These are phyloP conservation scores for Alcis repandata DNA, from an alignment of 2,888 invertebrate genomes.

Conservation along the genomic window DNA sequence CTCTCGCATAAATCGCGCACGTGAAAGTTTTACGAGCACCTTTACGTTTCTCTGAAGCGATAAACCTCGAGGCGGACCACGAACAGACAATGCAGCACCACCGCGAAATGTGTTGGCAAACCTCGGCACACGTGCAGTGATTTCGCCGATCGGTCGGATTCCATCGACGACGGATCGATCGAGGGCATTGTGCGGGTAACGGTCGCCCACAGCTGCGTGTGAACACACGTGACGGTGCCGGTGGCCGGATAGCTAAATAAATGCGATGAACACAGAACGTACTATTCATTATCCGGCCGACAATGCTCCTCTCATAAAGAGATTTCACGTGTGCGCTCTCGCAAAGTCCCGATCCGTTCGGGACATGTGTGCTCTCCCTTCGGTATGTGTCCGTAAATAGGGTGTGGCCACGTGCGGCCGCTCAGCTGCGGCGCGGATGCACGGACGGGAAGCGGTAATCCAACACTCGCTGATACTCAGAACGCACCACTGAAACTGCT, in stretches of 20 bases:
- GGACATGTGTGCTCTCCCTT: constrained; percentile 86
- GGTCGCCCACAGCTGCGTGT: constrained; percentile 85
- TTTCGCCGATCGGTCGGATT: constrained; percentile 82
- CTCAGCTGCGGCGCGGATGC: constrained; percentile 84
- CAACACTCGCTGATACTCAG: constrained; percentile 77
- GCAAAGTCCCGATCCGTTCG: constrained; percentile 85
- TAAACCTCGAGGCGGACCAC: constrained; percentile 67
- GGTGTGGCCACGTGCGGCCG: constrained; percentile 86
- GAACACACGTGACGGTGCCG: constrained; percentile 82
- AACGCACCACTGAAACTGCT: constrained; percentile 65
- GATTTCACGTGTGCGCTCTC: constrained; percentile 85
- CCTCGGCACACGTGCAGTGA: constrained; percentile 78
- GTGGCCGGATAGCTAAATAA: constrained; percentile 86
- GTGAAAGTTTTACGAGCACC: constrained; percentile 86
- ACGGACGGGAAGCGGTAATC: constrained; percentile 84
- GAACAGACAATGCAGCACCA: constrained; percentile 76
- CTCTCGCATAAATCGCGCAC: constrained; percentile 81
- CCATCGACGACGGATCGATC: constrained; percentile 82
- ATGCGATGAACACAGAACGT: constrained; percentile 76
- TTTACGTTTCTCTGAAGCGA: constrained; percentile 80
- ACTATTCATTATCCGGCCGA: constrained; percentile 84
- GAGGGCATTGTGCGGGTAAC: constrained; percentile 86
- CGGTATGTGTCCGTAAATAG: constrained; percentile 85
- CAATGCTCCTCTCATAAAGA: constrained; percentile 85
- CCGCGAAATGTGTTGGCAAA: constrained; percentile 76